Base-by-base conservation (phyloP, 92 coral and sea anemone species). In the Palythoa heliodiscus region DNA sequence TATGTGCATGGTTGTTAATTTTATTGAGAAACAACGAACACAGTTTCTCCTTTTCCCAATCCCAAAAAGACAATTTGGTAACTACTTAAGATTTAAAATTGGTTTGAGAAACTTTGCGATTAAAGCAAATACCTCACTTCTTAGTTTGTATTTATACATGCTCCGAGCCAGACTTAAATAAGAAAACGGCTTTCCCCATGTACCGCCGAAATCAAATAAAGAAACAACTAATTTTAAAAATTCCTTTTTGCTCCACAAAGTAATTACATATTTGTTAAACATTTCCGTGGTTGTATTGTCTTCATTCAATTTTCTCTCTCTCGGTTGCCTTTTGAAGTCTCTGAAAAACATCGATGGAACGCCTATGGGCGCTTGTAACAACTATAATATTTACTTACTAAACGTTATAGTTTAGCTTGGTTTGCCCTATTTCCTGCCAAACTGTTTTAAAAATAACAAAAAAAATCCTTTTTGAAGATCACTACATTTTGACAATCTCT, bases 201-300 rank as follows among this genome's bases (percentile, higher is more conserved):
- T 87, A 69, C 61, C 61, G 40, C 83, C 55, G 61, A 78, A 67
- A 88, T 70, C 70, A 24, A 63, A 87, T 58, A 71, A 72, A 47
- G 60, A 80, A 58, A 80, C 60, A 25, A 25, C 73, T 40, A 64
- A 61, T 57, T 63, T 47, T 61, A 11, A 39, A 78, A 63, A 20
- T 1, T 43, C 61, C 20, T 25, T 17, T 63, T 29, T 73, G 35
- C 6, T 63, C 73, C 14, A 89, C 78, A 73, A 84, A 83, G 93
- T 72, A 83, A 86, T 91, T 84, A 87, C 89, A 84, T 93, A 91
- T 91, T 93, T 91, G 95, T 91, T 91, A 93, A 93, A 93, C 92
- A 92, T 89, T 82, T 72, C 76, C 22, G 24, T 23, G 64, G 84
- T 80, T 80, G 58, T 80, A 39, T 66, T 80, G 84, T 64, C 74